These are phyloP conservation scores for Pseudomyrmex pallidus DNA, from an alignment of 1,140 invertebrate species.

Conservation along the genomic window DNA sequence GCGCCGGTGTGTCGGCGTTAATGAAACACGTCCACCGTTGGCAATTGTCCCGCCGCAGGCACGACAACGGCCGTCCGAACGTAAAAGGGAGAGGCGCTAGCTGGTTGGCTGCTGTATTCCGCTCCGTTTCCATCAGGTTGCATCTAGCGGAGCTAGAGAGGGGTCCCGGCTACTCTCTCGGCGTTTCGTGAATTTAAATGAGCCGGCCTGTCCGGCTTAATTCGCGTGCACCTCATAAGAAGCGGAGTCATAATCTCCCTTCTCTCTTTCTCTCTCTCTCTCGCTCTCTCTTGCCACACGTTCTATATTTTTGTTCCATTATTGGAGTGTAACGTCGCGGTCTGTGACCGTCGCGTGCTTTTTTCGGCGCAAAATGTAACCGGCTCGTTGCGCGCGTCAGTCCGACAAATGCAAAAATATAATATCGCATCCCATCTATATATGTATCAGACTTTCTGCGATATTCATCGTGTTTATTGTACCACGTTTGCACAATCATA, in stretches of 20 bases:
- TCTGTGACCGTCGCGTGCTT: constrained; percentile 41
- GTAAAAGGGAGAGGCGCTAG: constrained; percentile 65
- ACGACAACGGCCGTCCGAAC: constrained; percentile 64
- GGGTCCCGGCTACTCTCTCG: constrained; percentile 29
- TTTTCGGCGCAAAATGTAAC: constrained; percentile 43
- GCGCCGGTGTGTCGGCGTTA: constrained; percentile 67
- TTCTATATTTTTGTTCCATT: constrained; percentile 25
- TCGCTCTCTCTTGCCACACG: background rate
- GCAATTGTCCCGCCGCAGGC: constrained; percentile 73
- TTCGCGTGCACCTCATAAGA: constrained; percentile 51
- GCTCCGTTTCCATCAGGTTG: constrained; percentile 68
- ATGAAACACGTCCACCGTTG: constrained; percentile 76
- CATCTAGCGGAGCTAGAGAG: constrained; percentile 33
- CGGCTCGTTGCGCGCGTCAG: constrained; percentile 45
- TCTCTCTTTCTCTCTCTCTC: background rate
- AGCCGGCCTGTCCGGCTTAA: constrained; percentile 63
- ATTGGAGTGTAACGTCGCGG: constrained; percentile 54
- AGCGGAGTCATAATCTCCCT: constrained; percentile 20
- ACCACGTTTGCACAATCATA: background rate
- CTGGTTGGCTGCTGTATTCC: constrained; percentile 39
- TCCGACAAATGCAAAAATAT: constrained; percentile 32
- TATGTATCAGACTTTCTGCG: background rate
- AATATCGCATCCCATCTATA: background rate
- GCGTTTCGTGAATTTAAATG: constrained; percentile 68
- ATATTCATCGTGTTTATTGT: constrained; percentile 26